Conservation (phyloP, 2,113 vertebrate species). For the Saccopteryx bilineata region DNA sequence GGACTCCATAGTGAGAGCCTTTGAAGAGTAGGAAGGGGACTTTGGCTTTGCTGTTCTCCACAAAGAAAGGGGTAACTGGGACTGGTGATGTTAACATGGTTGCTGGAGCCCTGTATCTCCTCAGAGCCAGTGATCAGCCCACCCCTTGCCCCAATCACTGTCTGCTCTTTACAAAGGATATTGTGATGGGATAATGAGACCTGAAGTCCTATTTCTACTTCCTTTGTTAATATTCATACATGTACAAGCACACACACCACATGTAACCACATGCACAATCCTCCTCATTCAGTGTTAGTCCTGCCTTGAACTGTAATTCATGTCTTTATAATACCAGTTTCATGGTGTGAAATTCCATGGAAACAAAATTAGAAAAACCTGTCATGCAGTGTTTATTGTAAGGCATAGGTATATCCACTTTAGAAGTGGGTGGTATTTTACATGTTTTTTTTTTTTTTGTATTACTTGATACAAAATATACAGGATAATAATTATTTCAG, state of each 20-base stretch:
- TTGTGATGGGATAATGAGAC: not conserved
- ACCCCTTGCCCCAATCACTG: not conserved
- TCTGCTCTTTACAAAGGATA: not conserved
- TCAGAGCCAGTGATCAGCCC: not conserved
- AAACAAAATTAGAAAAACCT: slow-evolving; percentile 51
- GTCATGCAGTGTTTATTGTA: slow-evolving; percentile 27
- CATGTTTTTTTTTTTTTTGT: slow-evolving; percentile 63
- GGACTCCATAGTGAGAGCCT: not conserved
- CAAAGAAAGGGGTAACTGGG: not conserved
- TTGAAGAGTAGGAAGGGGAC: not conserved
- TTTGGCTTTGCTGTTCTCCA: not conserved
- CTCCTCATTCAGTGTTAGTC: not conserved
- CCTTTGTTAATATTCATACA: not conserved
- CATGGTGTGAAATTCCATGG: not conserved
- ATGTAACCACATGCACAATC: not conserved
- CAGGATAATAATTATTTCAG: slow-evolving; percentile 60
- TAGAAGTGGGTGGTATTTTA: slow-evolving; percentile 58
- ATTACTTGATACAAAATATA: not conserved
- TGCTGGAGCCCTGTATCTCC: not conserved
- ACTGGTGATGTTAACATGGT: not conserved
- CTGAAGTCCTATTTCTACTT: slow-evolving; percentile 7
- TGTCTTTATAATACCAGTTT: slow-evolving; percentile 49
- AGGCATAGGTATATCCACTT: slow-evolving; percentile 38
- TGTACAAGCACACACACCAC: not conserved
- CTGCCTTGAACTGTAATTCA: not conserved